Evolutionary conservation across 2,113 vertebrate species (phyloP).

Genomic region (Toxotes chatareus): DNA sequence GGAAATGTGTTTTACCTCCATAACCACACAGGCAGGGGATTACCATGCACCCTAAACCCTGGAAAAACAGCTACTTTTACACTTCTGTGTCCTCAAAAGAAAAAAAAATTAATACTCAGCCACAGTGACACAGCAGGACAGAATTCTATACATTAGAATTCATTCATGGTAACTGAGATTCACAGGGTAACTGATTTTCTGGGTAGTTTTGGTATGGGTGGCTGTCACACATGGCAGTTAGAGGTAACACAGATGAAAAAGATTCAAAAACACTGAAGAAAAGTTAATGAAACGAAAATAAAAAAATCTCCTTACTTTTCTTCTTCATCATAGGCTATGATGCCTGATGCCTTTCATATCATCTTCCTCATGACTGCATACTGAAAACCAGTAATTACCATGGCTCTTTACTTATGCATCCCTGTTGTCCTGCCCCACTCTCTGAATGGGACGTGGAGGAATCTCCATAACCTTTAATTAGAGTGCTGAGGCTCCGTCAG

Average conservation of each 20-base stretch:
- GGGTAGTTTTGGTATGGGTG: neutral
- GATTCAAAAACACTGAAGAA: neutral
- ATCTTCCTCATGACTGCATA: constrained; percentile 44
- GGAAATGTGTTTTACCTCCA: constrained; percentile 81
- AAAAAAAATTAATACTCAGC: constrained; percentile 59
- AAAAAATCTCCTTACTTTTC: constrained; percentile 27
- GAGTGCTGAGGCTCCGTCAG: constrained; percentile 52
- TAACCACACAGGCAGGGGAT: constrained; percentile 80
- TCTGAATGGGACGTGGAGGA: constrained; percentile 63
- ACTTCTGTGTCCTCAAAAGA: constrained; percentile 56
- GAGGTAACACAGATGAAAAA: constrained; percentile 9
- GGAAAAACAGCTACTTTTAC: constrained; percentile 75
- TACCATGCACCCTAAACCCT: constrained; percentile 76
- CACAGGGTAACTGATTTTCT: constrained; percentile 18
- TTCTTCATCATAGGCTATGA: neutral
- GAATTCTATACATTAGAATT: constrained; percentile 26
- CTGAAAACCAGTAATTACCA: constrained; percentile 73
- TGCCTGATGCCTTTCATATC: constrained; percentile 35
- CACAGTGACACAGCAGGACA: constrained; percentile 54
- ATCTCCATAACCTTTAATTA: constrained; percentile 83
- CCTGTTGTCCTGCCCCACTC: constrained; percentile 68
- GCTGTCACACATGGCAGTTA: neutral
- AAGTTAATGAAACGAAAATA: constrained; percentile 14
- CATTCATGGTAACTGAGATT: constrained; percentile 47
- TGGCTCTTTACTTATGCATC: constrained; percentile 72